Evolutionary conservation across 1,140 invertebrate genomes (phyloP).

Genomic region (Drosophila pseudoobscura): DNA sequence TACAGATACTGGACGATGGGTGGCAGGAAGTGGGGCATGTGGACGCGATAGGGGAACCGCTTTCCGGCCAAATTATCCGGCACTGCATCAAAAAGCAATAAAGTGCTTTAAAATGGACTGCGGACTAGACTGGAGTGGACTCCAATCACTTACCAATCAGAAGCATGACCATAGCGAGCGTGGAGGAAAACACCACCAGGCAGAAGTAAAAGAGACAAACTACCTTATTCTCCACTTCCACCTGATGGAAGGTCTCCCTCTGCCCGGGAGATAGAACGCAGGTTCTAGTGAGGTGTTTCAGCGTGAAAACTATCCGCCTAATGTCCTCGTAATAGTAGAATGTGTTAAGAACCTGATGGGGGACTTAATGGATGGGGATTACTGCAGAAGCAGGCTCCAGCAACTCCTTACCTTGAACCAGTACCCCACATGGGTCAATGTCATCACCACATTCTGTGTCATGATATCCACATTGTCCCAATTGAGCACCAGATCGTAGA

Average conservation of each 20-base stretch:
- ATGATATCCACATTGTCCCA: conserved; percentile 52
- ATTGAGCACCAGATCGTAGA: conserved; percentile 59
- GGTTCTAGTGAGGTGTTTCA: conserved; percentile 26
- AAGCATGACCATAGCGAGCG: conserved; percentile 47
- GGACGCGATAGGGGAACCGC: conserved; percentile 62
- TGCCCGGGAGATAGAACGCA: conserved; percentile 48
- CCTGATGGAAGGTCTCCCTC: conserved; percentile 35
- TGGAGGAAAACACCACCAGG: conserved; percentile 44
- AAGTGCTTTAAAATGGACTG: not conserved
- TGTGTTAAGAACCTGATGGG: conserved; percentile 42
- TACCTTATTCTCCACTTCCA: conserved; percentile 55
- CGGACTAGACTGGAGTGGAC: not conserved
- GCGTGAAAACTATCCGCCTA: conserved; percentile 16
- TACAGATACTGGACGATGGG: conserved; percentile 39
- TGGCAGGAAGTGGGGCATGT: conserved; percentile 44
- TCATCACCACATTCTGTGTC: conserved; percentile 65
- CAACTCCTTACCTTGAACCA: conserved; percentile 45
- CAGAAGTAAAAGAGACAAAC: conserved; percentile 51
- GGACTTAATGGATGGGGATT: no score
- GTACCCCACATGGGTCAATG: conserved; percentile 58
- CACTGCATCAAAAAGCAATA: conserved; percentile 28
- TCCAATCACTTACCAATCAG: conserved; percentile 23
- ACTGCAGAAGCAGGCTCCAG: no score
- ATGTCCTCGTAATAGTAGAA: conserved; percentile 42
- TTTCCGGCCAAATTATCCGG: conserved; percentile 56